These are phyloP conservation scores for Erynnis tages DNA, from an alignment of 2,888 invertebrate species.

Conservation along the genomic window DNA sequence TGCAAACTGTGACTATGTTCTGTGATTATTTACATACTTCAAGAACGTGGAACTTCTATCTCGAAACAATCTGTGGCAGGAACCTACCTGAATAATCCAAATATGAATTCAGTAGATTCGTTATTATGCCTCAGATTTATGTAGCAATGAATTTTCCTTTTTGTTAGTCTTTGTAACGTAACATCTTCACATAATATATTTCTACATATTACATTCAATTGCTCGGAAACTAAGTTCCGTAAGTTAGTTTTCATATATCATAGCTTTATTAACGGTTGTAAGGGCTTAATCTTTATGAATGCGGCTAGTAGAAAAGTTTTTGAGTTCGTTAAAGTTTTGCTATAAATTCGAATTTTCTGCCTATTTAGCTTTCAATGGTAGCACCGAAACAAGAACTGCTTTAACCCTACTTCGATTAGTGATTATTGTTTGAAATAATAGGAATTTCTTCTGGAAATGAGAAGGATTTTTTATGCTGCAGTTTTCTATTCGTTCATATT, in stretches of 20 bases:
- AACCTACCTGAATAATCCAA: slow-evolving; percentile 15
- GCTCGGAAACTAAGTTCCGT: slow-evolving; percentile 39
- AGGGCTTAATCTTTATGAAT: not conserved
- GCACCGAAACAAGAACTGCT: not conserved
- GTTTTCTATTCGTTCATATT: too few relatives aligned
- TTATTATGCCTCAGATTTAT: slow-evolving; percentile 24
- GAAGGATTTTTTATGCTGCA: too few relatives aligned
- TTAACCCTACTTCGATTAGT: not conserved
- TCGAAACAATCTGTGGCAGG: not conserved
- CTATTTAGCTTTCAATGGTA: not conserved
- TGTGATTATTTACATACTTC: too few relatives aligned
- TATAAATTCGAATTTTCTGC: slow-evolving; percentile 3
- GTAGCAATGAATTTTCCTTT: slow-evolving; percentile 30
- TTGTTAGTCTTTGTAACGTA: slow-evolving; percentile 43
- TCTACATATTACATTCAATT: slow-evolving; percentile 44
- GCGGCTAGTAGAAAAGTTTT: not conserved
- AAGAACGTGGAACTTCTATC: not conserved
- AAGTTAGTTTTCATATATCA: slow-evolving; percentile 13
- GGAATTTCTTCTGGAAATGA: too few relatives aligned
- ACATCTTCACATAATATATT: slow-evolving; percentile 53
- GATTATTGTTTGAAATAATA: not conserved
- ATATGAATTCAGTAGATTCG: slow-evolving; percentile 22
- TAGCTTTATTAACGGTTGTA: not conserved
- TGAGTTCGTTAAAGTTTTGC: not conserved
- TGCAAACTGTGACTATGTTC: too few relatives aligned